Evolutionary conservation across 2,113 vertebrate species (phyloP).

Genomic region (Hippocampus comes): DNA sequence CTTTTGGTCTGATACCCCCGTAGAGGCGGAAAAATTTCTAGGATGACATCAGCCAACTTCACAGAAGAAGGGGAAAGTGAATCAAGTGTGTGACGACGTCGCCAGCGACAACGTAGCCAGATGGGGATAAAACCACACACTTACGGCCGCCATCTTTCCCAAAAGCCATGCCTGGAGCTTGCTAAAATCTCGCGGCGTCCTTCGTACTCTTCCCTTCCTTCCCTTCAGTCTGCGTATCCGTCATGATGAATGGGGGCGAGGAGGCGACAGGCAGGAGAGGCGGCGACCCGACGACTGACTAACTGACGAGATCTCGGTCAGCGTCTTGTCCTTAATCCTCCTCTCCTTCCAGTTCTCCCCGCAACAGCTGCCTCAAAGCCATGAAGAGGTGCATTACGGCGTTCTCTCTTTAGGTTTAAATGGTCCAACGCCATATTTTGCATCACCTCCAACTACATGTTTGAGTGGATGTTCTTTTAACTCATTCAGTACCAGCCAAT

Average conservation of each 20-base stretch:
- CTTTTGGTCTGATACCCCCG: too few relatives aligned
- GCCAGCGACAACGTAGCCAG: slow-evolving; percentile 42
- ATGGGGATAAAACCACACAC: slow-evolving; percentile 53
- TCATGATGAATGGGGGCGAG: slow-evolving; percentile 60
- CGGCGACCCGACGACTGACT: slow-evolving; percentile 43
- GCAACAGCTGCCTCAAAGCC: slow-evolving; percentile 50
- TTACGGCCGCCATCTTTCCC: slow-evolving; percentile 54
- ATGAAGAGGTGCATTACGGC: background rate
- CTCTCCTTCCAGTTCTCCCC: slow-evolving; percentile 23
- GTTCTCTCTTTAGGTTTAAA: slow-evolving; percentile 1
- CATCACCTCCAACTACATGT: background rate
- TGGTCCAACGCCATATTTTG: background rate
- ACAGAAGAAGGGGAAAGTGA: too few relatives aligned
- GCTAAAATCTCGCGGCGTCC: slow-evolving; percentile 25
- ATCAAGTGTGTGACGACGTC: background rate
- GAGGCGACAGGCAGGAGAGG: slow-evolving; percentile 60
- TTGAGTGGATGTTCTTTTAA: background rate
- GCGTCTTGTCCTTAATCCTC: slow-evolving; percentile 36
- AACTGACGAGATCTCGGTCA: slow-evolving; percentile 41
- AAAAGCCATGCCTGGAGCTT: slow-evolving; percentile 51
- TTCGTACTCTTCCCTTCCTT: slow-evolving; percentile 29
- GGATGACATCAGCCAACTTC: too few relatives aligned
- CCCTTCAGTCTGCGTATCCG: slow-evolving; percentile 42
- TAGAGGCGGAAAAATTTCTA: too few relatives aligned
- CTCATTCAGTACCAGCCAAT: too few relatives aligned